phyloP scores from a whole-genome alignment of 30 jellyfish, hydroid and myxozoan genomes.

The Catostylus mosaicus region DNA sequence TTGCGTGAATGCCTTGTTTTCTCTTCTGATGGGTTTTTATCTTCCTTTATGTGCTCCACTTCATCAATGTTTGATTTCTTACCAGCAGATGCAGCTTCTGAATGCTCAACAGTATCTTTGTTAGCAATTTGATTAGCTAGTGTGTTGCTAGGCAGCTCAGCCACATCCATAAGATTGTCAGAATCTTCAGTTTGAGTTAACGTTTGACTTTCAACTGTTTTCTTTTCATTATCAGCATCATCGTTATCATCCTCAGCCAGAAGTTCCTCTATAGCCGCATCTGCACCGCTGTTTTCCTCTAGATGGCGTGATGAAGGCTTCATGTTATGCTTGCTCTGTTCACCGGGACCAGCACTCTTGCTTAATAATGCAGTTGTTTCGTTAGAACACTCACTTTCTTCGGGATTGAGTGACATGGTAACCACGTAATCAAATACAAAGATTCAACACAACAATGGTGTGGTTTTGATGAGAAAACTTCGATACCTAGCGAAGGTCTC shows the following conservation, averaged over 20 bases:
- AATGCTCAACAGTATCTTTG: not conserved
- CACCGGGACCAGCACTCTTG: not conserved
- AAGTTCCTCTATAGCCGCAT: not conserved
- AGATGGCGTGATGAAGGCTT: not conserved
- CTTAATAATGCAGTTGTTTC: not conserved
- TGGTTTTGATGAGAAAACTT: too few species aligned
- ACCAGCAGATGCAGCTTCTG: not conserved
- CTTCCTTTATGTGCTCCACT: not conserved
- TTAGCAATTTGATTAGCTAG: not conserved
- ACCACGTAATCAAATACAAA: not conserved
- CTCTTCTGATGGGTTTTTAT: not conserved
- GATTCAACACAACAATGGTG: too few species aligned
- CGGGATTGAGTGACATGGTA: not conserved
- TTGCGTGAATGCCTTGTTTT: not conserved
- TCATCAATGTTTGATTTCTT: not conserved
- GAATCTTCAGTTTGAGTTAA: not conserved
- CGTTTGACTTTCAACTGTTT: not conserved
- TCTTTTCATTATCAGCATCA: not conserved
- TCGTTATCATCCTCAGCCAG: not conserved
- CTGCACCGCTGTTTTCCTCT: not conserved
- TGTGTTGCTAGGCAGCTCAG: not conserved
- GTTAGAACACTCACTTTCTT: not conserved
- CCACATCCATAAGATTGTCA: not conserved
- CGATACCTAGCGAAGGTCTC: too few species aligned
- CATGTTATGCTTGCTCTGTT: not conserved